phyloP scores from a whole-genome alignment of 1,140 invertebrate species.

The Idris sp. region DNA sequence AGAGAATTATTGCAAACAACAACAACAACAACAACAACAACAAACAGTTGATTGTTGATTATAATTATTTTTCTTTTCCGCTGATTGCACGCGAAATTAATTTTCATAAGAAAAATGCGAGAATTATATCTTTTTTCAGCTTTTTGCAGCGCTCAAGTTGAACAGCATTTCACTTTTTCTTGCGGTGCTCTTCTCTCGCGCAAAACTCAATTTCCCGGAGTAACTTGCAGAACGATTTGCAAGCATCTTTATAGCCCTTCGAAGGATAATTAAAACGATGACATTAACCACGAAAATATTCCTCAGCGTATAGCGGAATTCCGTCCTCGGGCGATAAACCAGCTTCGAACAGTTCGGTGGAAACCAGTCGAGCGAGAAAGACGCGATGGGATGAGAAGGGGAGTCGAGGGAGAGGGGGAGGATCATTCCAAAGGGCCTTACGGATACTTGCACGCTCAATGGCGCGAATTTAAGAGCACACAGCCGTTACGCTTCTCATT shows the following conservation, averaged over 20 bases:
- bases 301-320: slow-evolving; percentile 58
- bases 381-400: slow-evolving; percentile 45
- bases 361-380: slow-evolving; percentile 73
- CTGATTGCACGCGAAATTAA: too few relatives aligned
- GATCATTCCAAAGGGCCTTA: slow-evolving; percentile 73
- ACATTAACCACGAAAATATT: slow-evolving; percentile 65
- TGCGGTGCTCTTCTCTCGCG: too few relatives aligned
- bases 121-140: too few relatives aligned
- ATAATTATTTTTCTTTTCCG: too few relatives aligned
- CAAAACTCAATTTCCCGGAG: slow-evolving; percentile 55
- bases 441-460: slow-evolving; percentile 78
- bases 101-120: too few relatives aligned
- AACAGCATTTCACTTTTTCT: too few relatives aligned
- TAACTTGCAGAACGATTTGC: slow-evolving; percentile 44
- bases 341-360: slow-evolving; percentile 75
- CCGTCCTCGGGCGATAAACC: slow-evolving; percentile 69
- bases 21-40: too few relatives aligned
- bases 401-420: slow-evolving; percentile 45
- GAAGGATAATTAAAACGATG: slow-evolving; percentile 62
- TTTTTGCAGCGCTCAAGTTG: too few relatives aligned
- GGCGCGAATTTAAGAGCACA: slow-evolving; percentile 77
- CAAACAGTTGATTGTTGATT: too few relatives aligned
- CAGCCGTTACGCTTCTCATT: slow-evolving; percentile 78
- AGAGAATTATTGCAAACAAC: too few relatives aligned
- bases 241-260: slow-evolving; percentile 45